phyloP scores from a whole-genome alignment of 2,797 vertebrate species.

The Rhinoraja longicauda region DNA sequence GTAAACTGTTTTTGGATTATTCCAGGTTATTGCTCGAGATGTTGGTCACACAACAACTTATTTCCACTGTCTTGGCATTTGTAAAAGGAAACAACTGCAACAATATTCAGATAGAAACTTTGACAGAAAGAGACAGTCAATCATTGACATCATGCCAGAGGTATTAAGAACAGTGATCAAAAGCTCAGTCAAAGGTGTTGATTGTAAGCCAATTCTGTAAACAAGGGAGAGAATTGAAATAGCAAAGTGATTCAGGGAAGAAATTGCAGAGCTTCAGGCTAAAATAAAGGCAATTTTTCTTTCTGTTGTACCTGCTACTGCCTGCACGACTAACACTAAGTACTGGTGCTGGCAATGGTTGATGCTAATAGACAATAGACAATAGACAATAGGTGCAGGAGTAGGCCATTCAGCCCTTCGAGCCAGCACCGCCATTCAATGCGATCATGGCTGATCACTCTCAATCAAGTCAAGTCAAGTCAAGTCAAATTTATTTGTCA shows the following conservation, averaged over 20 bases:
- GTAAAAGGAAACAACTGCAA: not conserved
- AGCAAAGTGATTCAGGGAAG: not conserved
- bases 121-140: not conserved
- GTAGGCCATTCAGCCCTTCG: too few species aligned
- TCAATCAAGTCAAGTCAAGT: too few species aligned
- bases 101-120: not conserved
- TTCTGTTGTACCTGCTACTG: not conserved
- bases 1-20: not conserved
- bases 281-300: not conserved
- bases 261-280: not conserved
- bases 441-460: too few species aligned
- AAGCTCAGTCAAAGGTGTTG: not conserved
- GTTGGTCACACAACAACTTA: not conserved
- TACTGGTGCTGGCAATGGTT: not conserved
- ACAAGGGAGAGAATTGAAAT: not conserved
- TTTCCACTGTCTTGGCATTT: not conserved
- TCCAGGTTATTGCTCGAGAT: too few species aligned
- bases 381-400: too few species aligned
- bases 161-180: not conserved
- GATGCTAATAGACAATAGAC: too few species aligned
- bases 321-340: not conserved
- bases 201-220: not conserved
- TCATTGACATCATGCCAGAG: not conserved
- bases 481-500: too few species aligned
- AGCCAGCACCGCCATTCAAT: too few species aligned